phyloP scores from a whole-genome alignment of 1,140 invertebrate genomes.

The Archivesica marissinica region DNA sequence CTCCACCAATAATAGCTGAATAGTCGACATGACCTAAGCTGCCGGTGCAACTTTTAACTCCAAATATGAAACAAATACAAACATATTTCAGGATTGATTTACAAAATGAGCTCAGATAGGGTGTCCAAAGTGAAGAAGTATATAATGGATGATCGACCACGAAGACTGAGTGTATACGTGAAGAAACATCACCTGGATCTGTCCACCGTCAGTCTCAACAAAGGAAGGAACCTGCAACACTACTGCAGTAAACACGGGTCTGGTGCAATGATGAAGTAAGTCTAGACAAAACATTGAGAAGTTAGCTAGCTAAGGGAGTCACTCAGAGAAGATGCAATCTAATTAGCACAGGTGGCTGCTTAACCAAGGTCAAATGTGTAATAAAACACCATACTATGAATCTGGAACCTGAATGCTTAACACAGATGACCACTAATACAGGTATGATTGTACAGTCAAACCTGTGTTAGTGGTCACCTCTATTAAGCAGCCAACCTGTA shows the following conservation, averaged over 20 bases:
- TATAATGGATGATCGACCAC: constrained; percentile 58
- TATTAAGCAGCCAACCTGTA: no score
- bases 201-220: constrained; percentile 21
- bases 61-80: neutral
- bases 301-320: neutral
- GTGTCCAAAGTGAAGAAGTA: constrained; percentile 55
- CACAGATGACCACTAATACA: no score
- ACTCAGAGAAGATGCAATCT: no score
- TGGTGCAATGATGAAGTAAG: constrained; percentile 47
- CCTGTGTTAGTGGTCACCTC: no score
- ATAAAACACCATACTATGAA: no score
- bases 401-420: no score
- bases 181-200: constrained; percentile 53
- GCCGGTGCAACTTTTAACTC: no score
- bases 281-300: neutral
- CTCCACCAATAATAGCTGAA: no score
- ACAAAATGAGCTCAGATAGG: neutral
- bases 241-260: constrained; percentile 64
- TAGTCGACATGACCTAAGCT: no score
- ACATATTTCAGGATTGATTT: neutral
- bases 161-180: constrained; percentile 43
- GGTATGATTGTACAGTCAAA: no score
- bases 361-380: no score
- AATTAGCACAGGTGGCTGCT: no score
- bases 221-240: constrained; percentile 54